phyloP scores from a whole-genome alignment of 2,797 vertebrate genomes.

The Graptemys geographica region DNA sequence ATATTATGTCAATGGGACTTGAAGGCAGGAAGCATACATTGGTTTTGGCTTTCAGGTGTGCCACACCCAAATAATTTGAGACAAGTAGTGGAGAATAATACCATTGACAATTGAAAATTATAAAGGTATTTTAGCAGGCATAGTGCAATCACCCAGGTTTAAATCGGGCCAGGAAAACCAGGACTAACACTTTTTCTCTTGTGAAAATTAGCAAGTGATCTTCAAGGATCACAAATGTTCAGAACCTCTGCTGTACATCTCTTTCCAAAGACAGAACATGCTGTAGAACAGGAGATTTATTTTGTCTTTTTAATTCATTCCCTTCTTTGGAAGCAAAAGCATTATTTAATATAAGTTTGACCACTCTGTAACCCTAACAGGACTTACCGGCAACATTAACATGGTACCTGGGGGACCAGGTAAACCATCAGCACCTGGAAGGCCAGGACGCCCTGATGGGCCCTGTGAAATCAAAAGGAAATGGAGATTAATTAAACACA shows the following conservation, averaged over 20 bases:
- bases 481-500: neutral
- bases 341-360: neutral
- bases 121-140: neutral
- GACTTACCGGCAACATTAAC: constrained; percentile 96
- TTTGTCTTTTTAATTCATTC: neutral
- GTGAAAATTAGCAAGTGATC: neutral
- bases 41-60: neutral
- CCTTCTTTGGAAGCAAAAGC: neutral
- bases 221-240: neutral
- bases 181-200: neutral
- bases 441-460: constrained; percentile 92
- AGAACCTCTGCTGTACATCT: neutral
- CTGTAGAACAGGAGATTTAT: neutral
- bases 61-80: constrained; percentile 43
- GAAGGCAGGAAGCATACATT: constrained; percentile 7
- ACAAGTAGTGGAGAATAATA: neutral
- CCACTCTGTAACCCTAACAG: neutral
- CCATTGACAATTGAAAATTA: constrained; percentile 22
- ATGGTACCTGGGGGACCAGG: constrained; percentile 98
- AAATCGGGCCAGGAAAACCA: neutral
- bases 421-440: constrained; percentile 95
- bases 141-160: neutral
- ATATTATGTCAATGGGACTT: constrained; percentile 27
- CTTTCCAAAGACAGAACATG: constrained; percentile 9
- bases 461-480: constrained; percentile 81